phyloP scores from a whole-genome alignment of 2,888 invertebrate genomes.

The Oeneis ivallda region DNA sequence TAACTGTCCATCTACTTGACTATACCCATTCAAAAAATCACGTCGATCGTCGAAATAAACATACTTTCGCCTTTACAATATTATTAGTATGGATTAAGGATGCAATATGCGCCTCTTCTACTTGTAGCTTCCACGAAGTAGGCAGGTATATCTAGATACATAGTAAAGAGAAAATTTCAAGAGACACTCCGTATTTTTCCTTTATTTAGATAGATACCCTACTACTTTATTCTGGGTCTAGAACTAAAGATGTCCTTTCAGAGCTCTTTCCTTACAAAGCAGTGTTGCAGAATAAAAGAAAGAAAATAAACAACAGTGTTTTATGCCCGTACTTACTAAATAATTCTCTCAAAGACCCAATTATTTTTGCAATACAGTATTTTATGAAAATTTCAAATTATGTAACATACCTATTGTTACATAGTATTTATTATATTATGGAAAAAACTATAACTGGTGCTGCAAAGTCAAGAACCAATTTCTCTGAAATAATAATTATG shows the following conservation, averaged over 20 bases:
- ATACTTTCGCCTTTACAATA: no score
- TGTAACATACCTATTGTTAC: no score
- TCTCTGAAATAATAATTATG: no score
- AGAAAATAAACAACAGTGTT: not conserved
- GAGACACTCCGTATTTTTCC: not conserved
- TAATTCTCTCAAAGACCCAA: not conserved
- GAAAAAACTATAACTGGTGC: no score
- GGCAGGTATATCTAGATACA: no score
- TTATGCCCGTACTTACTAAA: not conserved
- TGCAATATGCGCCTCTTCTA: not conserved
- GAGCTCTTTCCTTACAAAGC: not conserved
- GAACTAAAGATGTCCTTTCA: not conserved
- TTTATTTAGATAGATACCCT: not conserved
- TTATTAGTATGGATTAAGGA: not conserved
- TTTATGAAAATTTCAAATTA: not conserved
- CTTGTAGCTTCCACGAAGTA: no score
- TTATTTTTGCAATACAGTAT: not conserved
- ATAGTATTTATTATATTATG: no score
- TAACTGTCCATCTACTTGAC: no score
- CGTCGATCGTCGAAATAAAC: no score
- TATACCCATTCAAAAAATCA: no score
- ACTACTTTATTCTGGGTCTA: not conserved
- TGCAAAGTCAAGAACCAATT: no score
- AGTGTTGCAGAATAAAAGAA: not conserved
- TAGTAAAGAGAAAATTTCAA: not conserved